Evolutionary conservation across 2,113 vertebrate genomes (phyloP), one percentile per base, ranked within the genome.

Genomic region (Paralichthys olivaceus): DNA sequence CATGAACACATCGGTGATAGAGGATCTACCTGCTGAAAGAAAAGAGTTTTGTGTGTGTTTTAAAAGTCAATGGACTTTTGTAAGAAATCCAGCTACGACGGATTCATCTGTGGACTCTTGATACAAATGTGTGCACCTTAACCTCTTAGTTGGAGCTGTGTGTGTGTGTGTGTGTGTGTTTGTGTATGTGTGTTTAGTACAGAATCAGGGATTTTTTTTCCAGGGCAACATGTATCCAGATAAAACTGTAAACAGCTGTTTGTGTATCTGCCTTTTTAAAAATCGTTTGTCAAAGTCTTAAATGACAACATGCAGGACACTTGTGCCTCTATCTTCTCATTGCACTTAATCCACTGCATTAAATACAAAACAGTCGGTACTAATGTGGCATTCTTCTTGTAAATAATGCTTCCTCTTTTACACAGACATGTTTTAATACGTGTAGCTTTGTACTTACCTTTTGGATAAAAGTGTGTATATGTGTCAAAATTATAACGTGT

Each of bases 321-420:
- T 5, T 51, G 59, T 55, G 56, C 67, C 47, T 68, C 73, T 57
- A 28, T 58, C 47, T 28, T 53, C 47, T 54, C 47, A 20, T 59
- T 78, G 70, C 58, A 74, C 43, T 34, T 77, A 28, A 17, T n/a
- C 34, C 54, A 7, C 9, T 3, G n/a, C 23, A 65, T 28, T 19
- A 2, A 69, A 63, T 71, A 34, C 34, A 55, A 56, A 32, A 49
- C 22, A 49, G 69, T 28, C 47, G 37, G 13, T 55, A 65, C 43
- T 51, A 45, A 78, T 2, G 29, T 22, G 17, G 25, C 45, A 14
- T 53, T 54, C 75, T 77, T 91, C 75, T 78, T 91, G 87, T 93
- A 89, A 77, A 90, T 93, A 87, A 19, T 75, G 51, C 74, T 75
- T 69, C 29, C 23, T 64, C 34, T 78, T 83, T 79, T 68, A 80